phyloP scores from a whole-genome alignment of 2,888 invertebrate species.

The Iphiclides podalirius region DNA sequence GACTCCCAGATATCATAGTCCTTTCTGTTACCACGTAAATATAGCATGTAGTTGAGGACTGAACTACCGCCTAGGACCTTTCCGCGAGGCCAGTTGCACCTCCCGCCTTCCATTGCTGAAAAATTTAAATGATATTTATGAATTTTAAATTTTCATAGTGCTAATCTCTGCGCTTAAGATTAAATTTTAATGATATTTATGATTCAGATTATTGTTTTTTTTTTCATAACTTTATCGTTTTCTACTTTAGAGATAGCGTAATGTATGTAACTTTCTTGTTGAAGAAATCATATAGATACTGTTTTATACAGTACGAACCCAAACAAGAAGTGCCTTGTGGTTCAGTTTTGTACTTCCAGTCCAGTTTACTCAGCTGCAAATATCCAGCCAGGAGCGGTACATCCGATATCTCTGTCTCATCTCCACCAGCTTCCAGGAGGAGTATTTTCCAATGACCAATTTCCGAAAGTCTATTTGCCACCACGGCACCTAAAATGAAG shows the following conservation, averaged over 20 bases:
- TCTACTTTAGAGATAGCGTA: too few species aligned
- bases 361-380: constrained; percentile 90
- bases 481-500: constrained; percentile 84
- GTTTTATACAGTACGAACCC: too few species aligned
- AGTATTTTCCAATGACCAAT: constrained; percentile 89
- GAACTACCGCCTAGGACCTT: constrained; percentile 95
- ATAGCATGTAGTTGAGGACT: constrained; percentile 95
- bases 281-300: too few species aligned
- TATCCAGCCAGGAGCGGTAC: constrained; percentile 93
- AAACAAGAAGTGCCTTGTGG: constrained; percentile 90
- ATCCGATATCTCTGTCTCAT: constrained; percentile 94
- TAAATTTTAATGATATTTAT: neutral
- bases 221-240: too few species aligned
- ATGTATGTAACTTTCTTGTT: too few species aligned
- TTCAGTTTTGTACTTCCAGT: constrained; percentile 96
- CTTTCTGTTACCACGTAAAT: constrained; percentile 91
- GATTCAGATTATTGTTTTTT: too few species aligned
- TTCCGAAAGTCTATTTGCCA: constrained; percentile 91
- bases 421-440: constrained; percentile 92
- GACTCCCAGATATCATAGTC: constrained; percentile 96
- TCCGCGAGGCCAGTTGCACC: constrained; percentile 95
- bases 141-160: too few species aligned
- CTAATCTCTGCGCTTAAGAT: too few species aligned
- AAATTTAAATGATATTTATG: constrained; percentile 27
- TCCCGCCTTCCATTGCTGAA: constrained; percentile 89